phyloP scores from a whole-genome alignment of 2,113 vertebrate species.

The Rhinopomastus cyanomelas region DNA sequence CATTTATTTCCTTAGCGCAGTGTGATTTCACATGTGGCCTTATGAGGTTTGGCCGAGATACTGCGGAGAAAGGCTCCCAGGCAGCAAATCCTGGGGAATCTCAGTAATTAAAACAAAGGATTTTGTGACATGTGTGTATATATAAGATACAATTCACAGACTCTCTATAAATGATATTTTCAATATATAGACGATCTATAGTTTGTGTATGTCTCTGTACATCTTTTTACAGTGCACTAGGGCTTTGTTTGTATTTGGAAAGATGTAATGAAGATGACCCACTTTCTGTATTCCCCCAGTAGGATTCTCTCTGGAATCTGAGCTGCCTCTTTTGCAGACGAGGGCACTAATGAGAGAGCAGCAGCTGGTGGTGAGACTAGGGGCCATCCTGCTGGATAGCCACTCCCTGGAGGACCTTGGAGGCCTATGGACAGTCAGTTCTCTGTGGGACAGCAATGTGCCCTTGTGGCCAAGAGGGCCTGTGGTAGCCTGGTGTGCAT shows the following conservation, averaged over 20 bases:
- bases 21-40: conserved; percentile 35
- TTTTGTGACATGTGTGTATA: not conserved
- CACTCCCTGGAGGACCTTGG: too few relatives aligned
- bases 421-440: too few relatives aligned
- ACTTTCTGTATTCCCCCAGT: not conserved
- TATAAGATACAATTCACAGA: not conserved
- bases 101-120: conserved; percentile 16
- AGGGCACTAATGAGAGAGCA: not conserved
- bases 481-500: too few relatives aligned
- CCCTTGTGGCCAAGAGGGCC: too few relatives aligned
- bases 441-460: too few relatives aligned
- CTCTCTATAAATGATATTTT: not conserved
- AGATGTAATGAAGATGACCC: not conserved
- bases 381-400: too few relatives aligned
- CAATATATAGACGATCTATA: not conserved
- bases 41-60: conserved; percentile 31
- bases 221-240: not conserved
- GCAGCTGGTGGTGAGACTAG: not conserved
- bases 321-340: not conserved
- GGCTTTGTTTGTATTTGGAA: not conserved
- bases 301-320: not conserved
- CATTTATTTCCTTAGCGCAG: conserved; percentile 35
- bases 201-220: too few relatives aligned
- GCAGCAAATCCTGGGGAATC: conserved; percentile 3
- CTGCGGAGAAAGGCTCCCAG: not conserved